Evolutionary conservation across 2,888 invertebrate genomes (phyloP), one percentile per base, ranked within the genome.

Genomic region (Polymixis flavicincta): DNA sequence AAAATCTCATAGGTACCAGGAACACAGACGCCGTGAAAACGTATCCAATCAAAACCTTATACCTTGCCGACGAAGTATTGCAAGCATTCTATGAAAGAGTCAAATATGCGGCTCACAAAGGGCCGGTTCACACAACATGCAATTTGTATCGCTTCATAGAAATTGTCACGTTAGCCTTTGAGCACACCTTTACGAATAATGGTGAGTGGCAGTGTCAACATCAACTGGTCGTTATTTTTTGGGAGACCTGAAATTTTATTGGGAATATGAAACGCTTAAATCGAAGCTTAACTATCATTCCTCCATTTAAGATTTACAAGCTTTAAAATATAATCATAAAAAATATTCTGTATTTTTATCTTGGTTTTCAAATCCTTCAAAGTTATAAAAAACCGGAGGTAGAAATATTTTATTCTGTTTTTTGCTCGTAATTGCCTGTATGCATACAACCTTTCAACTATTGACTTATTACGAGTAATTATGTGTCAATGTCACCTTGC

Each of bases 141-240:
- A 83, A 84, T 80, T 80, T 82, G 84, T 82, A 79, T 76, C 84
- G 80, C 64, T 82, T 73, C 72, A 54, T 67, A 45, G 63, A 71
- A 71, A 76, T 70, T 83, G 71, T 69, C 70, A 80, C 72, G 80
- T 50, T 37, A 68, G 55, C 72, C 70, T 79, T 82, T 82, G 84
- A 67, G 17, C 71, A 59, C 17, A 11, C 67, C 80, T 71, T 70
- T 73, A 83, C 61, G 50, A 71, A 42, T 57, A 61, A n/a, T 55
- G 50, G 67, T 54, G 28, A 80, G 55, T 55, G 54, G 63, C 17
- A 50, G 72, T 42, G 42, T 64, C 75, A 25, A 55, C 42, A 28
- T 32, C 63, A 54, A 55, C 66, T 61, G 50, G 22, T 25, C 14
- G 54, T 17, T 60, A 55, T 48, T 25, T 74, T 50, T 60, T 42